Percentiles rank a stretch among this genome's conserved stretches.
Conservation (phyloP, 2,113 vertebrate genomes). For the Opisthocomus hoazin region DNA sequence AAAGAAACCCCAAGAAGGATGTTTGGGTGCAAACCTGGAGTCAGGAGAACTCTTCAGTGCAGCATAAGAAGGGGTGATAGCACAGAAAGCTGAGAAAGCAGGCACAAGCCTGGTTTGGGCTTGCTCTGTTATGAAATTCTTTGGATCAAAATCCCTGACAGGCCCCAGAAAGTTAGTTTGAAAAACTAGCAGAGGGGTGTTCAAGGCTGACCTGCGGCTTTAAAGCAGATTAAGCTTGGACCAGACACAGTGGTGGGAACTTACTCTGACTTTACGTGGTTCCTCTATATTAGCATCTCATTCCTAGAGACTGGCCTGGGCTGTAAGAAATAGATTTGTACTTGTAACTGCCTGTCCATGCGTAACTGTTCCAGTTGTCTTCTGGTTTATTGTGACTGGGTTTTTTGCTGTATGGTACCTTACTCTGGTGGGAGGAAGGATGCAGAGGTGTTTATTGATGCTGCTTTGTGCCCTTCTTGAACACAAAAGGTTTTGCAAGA, state of each 20-base stretch:
- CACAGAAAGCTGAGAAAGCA: background rate
- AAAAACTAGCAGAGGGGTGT: background rate
- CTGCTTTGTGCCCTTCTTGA: background rate
- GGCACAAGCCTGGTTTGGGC: background rate
- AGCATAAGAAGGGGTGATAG: background rate
- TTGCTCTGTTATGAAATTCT: background rate
- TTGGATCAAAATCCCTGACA: background rate
- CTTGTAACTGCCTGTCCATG: too few relatives aligned
- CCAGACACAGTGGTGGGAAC: background rate
- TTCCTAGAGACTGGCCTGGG: background rate
- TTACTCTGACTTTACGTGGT: background rate
- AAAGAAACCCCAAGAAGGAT: background rate
- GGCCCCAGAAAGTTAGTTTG: background rate
- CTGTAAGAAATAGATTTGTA: background rate
- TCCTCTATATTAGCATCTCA: background rate
- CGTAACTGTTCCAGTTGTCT: background rate
- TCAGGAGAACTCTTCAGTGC: background rate
- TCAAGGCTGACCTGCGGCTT: background rate
- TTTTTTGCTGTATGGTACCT: background rate
- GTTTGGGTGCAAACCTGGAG: background rate
- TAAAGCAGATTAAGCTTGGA: background rate
- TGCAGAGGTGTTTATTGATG: background rate
- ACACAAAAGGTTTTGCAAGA: background rate
- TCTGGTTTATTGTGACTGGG: background rate
- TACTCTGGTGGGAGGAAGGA: background rate